These are phyloP conservation scores for Caerostris darwini DNA, from an alignment of 1,140 invertebrate species.

Conservation along the genomic window DNA sequence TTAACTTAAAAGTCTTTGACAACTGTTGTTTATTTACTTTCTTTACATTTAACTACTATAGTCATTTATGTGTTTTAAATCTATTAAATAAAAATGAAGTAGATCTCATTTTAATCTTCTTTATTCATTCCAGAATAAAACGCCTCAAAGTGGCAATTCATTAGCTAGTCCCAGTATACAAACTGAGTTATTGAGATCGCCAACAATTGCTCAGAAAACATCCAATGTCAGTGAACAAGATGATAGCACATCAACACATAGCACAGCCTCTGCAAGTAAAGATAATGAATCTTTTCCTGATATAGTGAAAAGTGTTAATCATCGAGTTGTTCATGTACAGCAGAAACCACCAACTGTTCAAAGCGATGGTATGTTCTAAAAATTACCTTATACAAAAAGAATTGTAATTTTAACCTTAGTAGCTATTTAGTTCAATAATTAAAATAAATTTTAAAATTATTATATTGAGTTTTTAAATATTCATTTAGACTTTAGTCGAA, in stretches of 20 bases:
- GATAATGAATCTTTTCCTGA: slow-evolving; percentile 67
- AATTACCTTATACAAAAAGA: too few species aligned
- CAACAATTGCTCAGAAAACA: slow-evolving; percentile 59
- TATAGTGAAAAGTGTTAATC: slow-evolving; percentile 72
- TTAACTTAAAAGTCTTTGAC: too few species aligned
- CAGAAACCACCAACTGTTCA: slow-evolving; percentile 45
- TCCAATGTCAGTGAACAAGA: neutral
- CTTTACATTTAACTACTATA: too few species aligned
- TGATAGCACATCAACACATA: neutral
- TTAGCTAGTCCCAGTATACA: slow-evolving; percentile 56
- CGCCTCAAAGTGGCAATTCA: neutral
- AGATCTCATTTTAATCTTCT: too few species aligned
- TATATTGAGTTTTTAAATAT: too few species aligned
- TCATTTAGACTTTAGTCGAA: too few species aligned
- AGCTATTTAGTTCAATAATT: neutral
- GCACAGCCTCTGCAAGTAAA: slow-evolving; percentile 43
- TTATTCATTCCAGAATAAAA: neutral
- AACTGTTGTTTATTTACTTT: too few species aligned
- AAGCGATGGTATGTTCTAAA: neutral
- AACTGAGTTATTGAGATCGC: slow-evolving; percentile 63
- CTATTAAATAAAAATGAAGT: too few species aligned
- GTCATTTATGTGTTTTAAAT: too few species aligned
- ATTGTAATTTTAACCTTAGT: too few species aligned
- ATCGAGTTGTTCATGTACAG: slow-evolving; percentile 64
- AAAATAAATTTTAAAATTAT: neutral